These are phyloP conservation scores for Oegoconia quadripuncta DNA, from an alignment of 2,888 invertebrate species.

Conservation along the genomic window DNA sequence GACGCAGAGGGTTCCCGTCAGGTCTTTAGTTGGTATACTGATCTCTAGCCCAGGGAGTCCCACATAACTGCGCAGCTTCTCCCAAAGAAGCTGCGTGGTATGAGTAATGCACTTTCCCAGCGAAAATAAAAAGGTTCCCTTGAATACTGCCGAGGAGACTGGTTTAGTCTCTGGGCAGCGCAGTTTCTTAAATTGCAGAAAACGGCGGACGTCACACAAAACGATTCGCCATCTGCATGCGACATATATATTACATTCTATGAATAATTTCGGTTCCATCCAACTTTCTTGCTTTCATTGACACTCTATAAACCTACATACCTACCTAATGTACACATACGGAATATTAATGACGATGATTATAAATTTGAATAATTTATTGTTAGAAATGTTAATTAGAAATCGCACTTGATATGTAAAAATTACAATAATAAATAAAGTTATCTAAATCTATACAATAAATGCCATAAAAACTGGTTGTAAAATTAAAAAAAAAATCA, in stretches of 20 bases:
- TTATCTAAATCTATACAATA: background rate
- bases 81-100: too few species aligned
- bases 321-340: background rate
- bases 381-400: background rate
- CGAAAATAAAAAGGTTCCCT: too few species aligned
- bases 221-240: too few species aligned
- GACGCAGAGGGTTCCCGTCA: too few species aligned
- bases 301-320: conserved; percentile 10
- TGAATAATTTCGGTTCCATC: too few species aligned
- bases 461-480: background rate
- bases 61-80: too few species aligned
- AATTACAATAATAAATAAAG: background rate
- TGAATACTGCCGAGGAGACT: too few species aligned
- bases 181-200: background rate
- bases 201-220: too few species aligned
- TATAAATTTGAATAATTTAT: background rate
- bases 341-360: conserved; percentile 7
- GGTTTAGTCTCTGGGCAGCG: background rate
- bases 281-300: conserved; percentile 9
- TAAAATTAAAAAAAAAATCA: conserved; percentile 1
- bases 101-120: too few species aligned
- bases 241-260: conserved; percentile 1
- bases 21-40: too few species aligned
- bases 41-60: too few species aligned
- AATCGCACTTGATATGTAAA: background rate